Conservation (phyloP, 2,113 vertebrate species). For the Scatophagus argus region DNA sequence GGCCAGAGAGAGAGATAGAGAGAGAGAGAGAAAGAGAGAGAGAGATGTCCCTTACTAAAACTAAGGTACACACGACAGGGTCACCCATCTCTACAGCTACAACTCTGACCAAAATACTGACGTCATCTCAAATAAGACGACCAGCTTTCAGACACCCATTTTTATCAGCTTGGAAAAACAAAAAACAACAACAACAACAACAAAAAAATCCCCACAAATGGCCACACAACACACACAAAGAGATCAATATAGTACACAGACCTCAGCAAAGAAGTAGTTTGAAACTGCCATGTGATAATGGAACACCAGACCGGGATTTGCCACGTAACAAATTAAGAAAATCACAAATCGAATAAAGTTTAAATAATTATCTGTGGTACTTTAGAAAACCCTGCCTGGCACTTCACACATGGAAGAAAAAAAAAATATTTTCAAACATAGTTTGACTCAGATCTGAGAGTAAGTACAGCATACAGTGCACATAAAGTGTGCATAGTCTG, state of each 20-base stretch:
- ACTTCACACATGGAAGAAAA: neutral
- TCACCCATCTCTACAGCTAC: slow-evolving; percentile 89
- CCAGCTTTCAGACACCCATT: slow-evolving; percentile 72
- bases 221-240: slow-evolving; percentile 34
- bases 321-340: neutral
- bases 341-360: neutral
- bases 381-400: neutral
- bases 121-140: slow-evolving; percentile 68
- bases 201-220: slow-evolving; percentile 40
- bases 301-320: neutral
- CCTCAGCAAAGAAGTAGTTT: slow-evolving; percentile 4
- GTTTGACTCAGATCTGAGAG: slow-evolving; percentile 6
- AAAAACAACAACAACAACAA: too few species aligned
- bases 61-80: slow-evolving; percentile 89
- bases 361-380: neutral
- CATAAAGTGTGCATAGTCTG: neutral
- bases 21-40: slow-evolving; percentile 59
- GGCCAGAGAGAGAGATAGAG: slow-evolving; percentile 56
- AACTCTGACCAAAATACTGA: slow-evolving; percentile 85
- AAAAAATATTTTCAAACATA: too few species aligned
- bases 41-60: slow-evolving; percentile 97
- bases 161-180: slow-evolving; percentile 56
- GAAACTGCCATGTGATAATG: neutral
- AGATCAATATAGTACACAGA: slow-evolving; percentile 29
- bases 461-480: slow-evolving; percentile 6